Percentiles rank a stretch among this genome's conserved stretches.
Conservation (phyloP, 2,888 invertebrate species). For the Pristionchus arcanus region DNA sequence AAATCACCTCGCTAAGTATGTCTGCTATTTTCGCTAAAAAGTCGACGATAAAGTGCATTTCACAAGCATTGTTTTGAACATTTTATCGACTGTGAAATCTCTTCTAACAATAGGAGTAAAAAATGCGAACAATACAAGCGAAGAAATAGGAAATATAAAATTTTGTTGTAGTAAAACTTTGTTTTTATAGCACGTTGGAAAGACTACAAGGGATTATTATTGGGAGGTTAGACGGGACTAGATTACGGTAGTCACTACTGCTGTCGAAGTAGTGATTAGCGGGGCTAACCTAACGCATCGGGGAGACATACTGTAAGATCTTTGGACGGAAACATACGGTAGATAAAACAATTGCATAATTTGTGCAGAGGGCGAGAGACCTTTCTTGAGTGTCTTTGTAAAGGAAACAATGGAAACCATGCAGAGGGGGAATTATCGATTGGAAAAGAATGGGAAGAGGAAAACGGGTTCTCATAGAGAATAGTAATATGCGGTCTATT, state of each 20-base stretch:
- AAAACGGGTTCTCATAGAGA: slow-evolving; percentile 28
- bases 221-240: background rate
- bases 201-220: slow-evolving; percentile 23
- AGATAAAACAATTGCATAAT: slow-evolving; percentile 20
- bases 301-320: slow-evolving; percentile 24
- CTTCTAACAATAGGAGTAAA: slow-evolving; percentile 17
- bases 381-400: slow-evolving; percentile 4
- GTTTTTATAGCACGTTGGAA: slow-evolving; percentile 31
- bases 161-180: background rate
- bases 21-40: slow-evolving; percentile 34
- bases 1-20: background rate
- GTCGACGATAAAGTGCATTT: slow-evolving; percentile 22
- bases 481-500: background rate
- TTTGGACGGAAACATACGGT: slow-evolving; percentile 23
- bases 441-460: background rate
- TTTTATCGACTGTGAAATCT: slow-evolving; percentile 36
- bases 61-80: background rate
- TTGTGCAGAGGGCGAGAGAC: background rate
- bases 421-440: slow-evolving; percentile 31
- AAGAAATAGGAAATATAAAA: background rate
- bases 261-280: background rate
- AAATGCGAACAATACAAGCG: background rate
- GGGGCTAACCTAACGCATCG: background rate
- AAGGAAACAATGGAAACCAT: background rate
- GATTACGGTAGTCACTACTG: background rate